Evolutionary conservation across 2,797 vertebrate species (phyloP).

Genomic region (Eurystomus glaucurus): DNA sequence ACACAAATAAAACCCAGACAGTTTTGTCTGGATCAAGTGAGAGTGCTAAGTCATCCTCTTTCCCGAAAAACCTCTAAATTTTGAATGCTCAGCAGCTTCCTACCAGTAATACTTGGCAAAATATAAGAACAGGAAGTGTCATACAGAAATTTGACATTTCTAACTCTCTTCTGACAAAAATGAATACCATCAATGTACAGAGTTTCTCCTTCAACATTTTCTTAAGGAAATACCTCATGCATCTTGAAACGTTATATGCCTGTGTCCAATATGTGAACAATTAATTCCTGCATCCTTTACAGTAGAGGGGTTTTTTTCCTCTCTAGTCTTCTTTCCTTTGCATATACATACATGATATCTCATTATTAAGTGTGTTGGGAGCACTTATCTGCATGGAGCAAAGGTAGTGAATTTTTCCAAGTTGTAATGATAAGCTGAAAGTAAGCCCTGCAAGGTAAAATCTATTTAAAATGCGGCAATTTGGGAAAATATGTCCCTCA

Average conservation of each 20-base stretch:
- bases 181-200: not conserved
- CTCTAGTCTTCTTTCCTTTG: not conserved
- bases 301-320: not conserved
- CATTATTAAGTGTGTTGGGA: conserved; percentile 66
- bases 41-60: not conserved
- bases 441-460: conserved; percentile 74
- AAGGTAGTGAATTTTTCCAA: conserved; percentile 58
- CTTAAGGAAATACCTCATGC: not conserved
- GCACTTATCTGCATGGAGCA: conserved; percentile 26
- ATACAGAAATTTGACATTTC: not conserved
- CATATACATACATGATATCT: conserved; percentile 50
- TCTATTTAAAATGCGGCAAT: conserved; percentile 72
- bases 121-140: not conserved
- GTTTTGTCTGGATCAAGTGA: not conserved
- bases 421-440: conserved; percentile 69
- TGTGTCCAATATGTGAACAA: conserved; percentile 56
- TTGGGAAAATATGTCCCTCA: conserved; percentile 72
- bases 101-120: not conserved
- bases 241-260: conserved; percentile 51
- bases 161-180: not conserved
- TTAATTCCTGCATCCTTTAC: conserved; percentile 57
- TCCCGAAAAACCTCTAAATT: not conserved
- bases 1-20: not conserved
- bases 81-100: not conserved
- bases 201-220: not conserved